A percentile compares a stretch with the other conserved stretches of the same genome.
These are phyloP conservation scores for Drosophila neocordata DNA, from an alignment of 1,140 invertebrate species.

Conservation along the genomic window DNA sequence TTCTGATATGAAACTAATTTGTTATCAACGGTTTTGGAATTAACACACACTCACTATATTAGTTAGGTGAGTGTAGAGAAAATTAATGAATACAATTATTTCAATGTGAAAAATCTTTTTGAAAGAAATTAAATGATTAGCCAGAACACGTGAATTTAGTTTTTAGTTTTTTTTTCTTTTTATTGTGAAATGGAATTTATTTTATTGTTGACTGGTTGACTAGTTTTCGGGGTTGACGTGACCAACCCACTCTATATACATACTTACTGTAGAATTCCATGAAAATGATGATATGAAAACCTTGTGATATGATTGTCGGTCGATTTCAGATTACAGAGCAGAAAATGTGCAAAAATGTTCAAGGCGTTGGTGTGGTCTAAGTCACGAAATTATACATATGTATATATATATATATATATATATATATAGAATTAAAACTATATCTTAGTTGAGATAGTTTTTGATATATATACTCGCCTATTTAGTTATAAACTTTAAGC, in stretches of 20 bases:
- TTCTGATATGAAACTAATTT: constrained; percentile 45
- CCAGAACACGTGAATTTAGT: constrained; percentile 49
- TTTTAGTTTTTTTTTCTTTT: too few relatives aligned
- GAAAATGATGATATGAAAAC: constrained; percentile 30
- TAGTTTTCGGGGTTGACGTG: constrained; percentile 8
- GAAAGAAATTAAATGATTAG: constrained; percentile 60
- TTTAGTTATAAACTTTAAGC: too few relatives aligned
- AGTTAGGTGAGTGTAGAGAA: constrained; percentile 31
- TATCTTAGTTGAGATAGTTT: neutral
- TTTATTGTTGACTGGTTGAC: constrained; percentile 35
- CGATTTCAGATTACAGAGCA: constrained; percentile 28
- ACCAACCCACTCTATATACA: constrained; percentile 26
- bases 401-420: neutral
- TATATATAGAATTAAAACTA: neutral
- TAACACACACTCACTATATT: constrained; percentile 65
- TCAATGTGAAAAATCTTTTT: constrained; percentile 42
- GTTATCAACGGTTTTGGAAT: constrained; percentile 40
- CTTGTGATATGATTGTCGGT: constrained; percentile 45
- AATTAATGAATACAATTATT: constrained; percentile 49
- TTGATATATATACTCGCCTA: too few relatives aligned
- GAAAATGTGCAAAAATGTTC: constrained; percentile 7
- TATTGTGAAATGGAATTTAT: constrained; percentile 30
- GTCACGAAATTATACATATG: neutral
- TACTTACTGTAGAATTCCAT: constrained; percentile 33
- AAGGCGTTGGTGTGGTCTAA: constrained; percentile 1